Base-by-base conservation (phyloP, 30 jellyfish, hydroid and myxozoan genomes). In the Pseudorhiza aurosa region DNA sequence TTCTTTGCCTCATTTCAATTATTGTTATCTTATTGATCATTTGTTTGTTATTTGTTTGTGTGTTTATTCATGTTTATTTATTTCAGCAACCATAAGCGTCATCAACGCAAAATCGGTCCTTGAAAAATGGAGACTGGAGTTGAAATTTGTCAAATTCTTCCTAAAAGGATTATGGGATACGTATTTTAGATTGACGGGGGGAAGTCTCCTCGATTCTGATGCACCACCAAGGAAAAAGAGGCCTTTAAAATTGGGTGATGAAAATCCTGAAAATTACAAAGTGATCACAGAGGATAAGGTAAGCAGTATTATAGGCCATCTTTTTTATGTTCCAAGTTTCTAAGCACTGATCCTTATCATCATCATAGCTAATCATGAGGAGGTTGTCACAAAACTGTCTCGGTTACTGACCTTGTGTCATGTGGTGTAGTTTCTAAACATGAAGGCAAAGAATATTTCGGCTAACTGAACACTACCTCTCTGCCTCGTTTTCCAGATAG, bases 281-380 rank as follows among this genome's bases (percentile, higher is more conserved):
- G 58, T 69, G 47, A 56, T 56, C 22, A 82, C 94, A 0, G 83
- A 70, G 27, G 94, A 82, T 47, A 82, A 70, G 94, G 94, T 82
- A 69, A 14, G 39, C n/a, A n/a, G n/a, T 21, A 37, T 12, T 49
- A 9, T 9, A 10, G 28, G 22, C 8, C 15, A 15, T 12, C 67
- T 12, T 65, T 32, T 26, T 15, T 19, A 28, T 1, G 59, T 28
- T 28, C 7, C 14, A 8, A 60, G 28, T 15, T 10, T 22, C 53
- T 9, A 17, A 10, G 56, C 11, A 0, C 56, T 9, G 58, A 31
- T 28, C 28, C 17, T 15, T n/a, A n/a, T n/a, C n/a, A n/a, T n/a
- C n/a, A n/a, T n/a, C n/a, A n/a, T n/a, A n/a, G n/a, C n/a, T n/a
- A n/a, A n/a, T n/a, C n/a, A n/a, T n/a, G n/a, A n/a, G n/a, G n/a